phyloP scores from a whole-genome alignment of 2,113 vertebrate species.

The Aspidoscelis tigris region DNA sequence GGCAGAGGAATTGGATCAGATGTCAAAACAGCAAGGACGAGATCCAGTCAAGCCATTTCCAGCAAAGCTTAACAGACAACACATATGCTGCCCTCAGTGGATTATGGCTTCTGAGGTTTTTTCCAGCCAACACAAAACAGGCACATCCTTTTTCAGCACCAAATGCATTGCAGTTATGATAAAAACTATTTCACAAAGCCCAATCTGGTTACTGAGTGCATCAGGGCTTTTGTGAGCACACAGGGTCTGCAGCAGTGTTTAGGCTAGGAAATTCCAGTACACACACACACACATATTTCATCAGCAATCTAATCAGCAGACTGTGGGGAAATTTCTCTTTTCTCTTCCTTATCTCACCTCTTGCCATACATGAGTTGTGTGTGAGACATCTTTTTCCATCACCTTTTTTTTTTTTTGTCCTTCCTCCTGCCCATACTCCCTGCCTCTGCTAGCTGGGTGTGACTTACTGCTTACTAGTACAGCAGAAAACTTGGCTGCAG shows the following conservation, averaged over 20 bases:
- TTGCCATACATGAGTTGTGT: no score
- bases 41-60: slow-evolving; percentile 33
- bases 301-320: not conserved
- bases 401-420: not conserved
- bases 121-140: accelerated
- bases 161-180: not conserved
- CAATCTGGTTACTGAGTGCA: not conserved
- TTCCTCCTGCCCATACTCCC: not conserved
- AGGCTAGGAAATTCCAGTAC: not conserved
- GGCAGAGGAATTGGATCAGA: not conserved
- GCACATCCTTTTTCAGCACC: not conserved
- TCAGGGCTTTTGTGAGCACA: accelerated
- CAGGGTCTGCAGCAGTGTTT: not conserved
- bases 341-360: not conserved
- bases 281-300: not conserved
- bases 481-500: not conserved
- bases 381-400: no score
- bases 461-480: not conserved
- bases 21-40: slow-evolving; percentile 32
- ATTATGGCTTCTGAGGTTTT: slow-evolving; percentile 40
- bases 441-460: not conserved
- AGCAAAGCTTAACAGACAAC: slow-evolving; percentile 14
- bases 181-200: not conserved
- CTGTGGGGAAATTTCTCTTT: no score
- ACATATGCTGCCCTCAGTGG: slow-evolving; percentile 18